A percentile compares a stretch with the other conserved stretches of the same genome.
Conservation (phyloP, 1,140 invertebrate species). For the Elysia chlorotica region DNA sequence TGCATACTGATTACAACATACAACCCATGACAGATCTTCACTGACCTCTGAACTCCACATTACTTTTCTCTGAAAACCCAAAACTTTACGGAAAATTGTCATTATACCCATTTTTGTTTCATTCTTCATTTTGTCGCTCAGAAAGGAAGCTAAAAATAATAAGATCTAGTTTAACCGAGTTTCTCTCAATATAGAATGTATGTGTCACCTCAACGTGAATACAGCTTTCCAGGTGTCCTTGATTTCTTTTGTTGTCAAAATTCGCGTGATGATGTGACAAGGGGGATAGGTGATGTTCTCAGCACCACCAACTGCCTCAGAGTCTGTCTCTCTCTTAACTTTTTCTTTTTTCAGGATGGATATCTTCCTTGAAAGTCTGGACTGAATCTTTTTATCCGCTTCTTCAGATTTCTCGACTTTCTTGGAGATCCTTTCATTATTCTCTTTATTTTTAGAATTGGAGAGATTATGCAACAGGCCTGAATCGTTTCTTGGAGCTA, state of each 20-base stretch:
- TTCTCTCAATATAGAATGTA: too few relatives aligned
- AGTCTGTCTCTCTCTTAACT: neutral
- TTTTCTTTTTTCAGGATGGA: slow-evolving; percentile 15
- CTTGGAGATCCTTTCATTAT: neutral
- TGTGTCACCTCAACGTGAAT: slow-evolving; percentile 52
- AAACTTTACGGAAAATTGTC: too few relatives aligned
- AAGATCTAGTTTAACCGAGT: too few relatives aligned
- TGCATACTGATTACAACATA: too few relatives aligned
- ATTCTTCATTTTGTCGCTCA: too few relatives aligned
- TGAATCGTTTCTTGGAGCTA: slow-evolving; percentile 18
- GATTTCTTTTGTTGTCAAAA: slow-evolving; percentile 50
- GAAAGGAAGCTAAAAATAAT: too few relatives aligned
- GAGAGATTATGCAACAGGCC: too few relatives aligned
- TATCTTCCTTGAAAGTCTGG: slow-evolving; percentile 3
- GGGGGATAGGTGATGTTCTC: slow-evolving; percentile 35
- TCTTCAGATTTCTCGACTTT: slow-evolving; percentile 19
- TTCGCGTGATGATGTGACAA: slow-evolving; percentile 52
- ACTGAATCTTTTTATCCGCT: neutral
- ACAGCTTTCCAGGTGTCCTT: slow-evolving; percentile 54
- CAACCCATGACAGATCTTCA: too few relatives aligned
- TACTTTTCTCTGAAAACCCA: too few relatives aligned
- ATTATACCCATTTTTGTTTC: too few relatives aligned
- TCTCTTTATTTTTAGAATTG: too few relatives aligned
- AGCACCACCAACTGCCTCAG: neutral
- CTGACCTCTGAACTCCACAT: too few relatives aligned